Evolutionary conservation across 2,113 vertebrate genomes (phyloP), one percentile per base, ranked within the genome.

Genomic region (Callaeas wilsoni): DNA sequence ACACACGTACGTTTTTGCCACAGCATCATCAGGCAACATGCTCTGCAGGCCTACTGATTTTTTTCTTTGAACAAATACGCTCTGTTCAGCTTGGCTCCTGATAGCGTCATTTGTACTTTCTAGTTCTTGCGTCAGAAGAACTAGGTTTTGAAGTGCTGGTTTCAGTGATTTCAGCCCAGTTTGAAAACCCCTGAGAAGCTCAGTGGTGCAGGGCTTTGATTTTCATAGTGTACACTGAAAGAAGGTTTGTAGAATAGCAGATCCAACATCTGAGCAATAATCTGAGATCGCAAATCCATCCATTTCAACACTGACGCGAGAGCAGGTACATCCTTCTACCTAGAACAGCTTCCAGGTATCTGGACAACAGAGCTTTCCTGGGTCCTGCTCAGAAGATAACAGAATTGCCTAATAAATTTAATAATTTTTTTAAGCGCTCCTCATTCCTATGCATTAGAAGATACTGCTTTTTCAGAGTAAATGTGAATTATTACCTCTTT

Each of bases 1-100:
- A 33, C 39, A 39, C 5, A 1, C 2, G 1, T 16, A 18, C 0
- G 0, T 53, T 67, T 89, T 84, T 81, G 23, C 30, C 83, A 7
- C 47, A 71, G 22, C 39, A 33, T 32, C 20, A 23, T 23, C 16
- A 25, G 27, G n/a, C 62, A 76, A 13, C 2, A 1, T 55, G 6
- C 12, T 68, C 27, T 75, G 60, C 39, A 79, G 18, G 75, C 33
- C 26, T 67, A 37, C 39, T 68, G 7, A 13, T 27, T 39, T 70
- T 53, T 65, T 77, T 19, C 16, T 82, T 92, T 53, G 42, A 79
- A 50, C 35, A 82, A 83, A 52, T 55, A 15, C 4, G 6, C 21
- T 63, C 18, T 95, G 50, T n/a, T 74, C 37, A 56, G 29, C 49
- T 74, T 88, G 42, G 52, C 16, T 90, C 13, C 47, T 47, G 33